Base-by-base conservation (phyloP, 1,140 invertebrate species). In the Ceratoteleas bidentatus region DNA sequence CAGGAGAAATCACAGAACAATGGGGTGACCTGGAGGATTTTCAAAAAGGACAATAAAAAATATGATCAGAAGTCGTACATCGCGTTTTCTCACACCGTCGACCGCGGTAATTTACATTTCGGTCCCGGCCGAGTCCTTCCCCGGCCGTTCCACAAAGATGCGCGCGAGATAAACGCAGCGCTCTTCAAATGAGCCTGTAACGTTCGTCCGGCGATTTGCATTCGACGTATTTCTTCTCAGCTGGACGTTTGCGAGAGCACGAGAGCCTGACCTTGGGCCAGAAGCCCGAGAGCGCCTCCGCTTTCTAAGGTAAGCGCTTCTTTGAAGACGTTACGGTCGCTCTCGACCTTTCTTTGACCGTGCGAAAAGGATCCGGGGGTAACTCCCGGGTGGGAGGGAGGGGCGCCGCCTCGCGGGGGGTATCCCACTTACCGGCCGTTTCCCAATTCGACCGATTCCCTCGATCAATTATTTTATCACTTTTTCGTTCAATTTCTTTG, bases 191-290 rank as follows among this genome's bases (percentile, higher is more conserved):
- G 76, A 79, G 76, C 68, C 76, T 50, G 68, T 78, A 78, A 78
- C 66, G 66, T 78, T 78, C 66, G 53, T 60, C 61, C 38, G 49
- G 66, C 81, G 73, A 85, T 82, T 82, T 85, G 84, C 82, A 84
- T 84, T 81, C 82, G 82, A 84, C 82, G 81, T 84, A 84, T 77
- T 77, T 75, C 64, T 74, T 70, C 70, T 57, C 56, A 53, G 66
- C 81, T 70, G 76, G 65, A 70, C 73, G 73, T 84, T 76, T 58
- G 66, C 54, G 58, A 75, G 76, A 76, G 68, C 81, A 80, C 66
- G 76, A 79, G 72, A 58, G 65, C 57, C 53, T 84, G 76, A 84
- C 81, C 81, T 84, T 76, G 81, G 81, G 75, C 75, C 75, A 70
- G 60, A 78, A 70, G 75, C 75, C 75, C 80, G 60, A 82, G 61